Conservation (phyloP, 1,140 invertebrate species). For the Magallana gigas region DNA sequence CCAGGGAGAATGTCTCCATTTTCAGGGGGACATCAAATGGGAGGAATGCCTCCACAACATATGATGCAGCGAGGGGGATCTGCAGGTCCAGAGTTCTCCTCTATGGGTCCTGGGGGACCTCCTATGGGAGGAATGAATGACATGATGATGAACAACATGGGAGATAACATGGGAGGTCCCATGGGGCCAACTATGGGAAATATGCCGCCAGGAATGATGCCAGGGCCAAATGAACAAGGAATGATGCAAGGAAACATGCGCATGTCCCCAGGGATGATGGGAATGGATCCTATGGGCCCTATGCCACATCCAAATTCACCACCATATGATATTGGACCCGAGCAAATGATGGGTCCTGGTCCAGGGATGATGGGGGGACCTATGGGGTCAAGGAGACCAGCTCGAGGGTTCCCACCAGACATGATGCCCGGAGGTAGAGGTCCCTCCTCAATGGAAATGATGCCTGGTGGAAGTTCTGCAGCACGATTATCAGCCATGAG, state of each 20-base stretch:
- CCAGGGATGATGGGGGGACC: constrained; percentile 53
- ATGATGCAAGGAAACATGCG: constrained; percentile 50
- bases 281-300: constrained; percentile 37
- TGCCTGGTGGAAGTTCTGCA: constrained; percentile 58
- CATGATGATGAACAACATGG: constrained; percentile 43
- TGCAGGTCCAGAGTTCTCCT: constrained; percentile 47
- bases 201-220: constrained; percentile 43
- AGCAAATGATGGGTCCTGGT: constrained; percentile 38
- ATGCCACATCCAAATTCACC: constrained; percentile 56
- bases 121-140: constrained; percentile 55
- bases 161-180: constrained; percentile 40
- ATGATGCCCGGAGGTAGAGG: constrained; percentile 60
- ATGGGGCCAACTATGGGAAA: constrained; percentile 46
- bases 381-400: constrained; percentile 51
- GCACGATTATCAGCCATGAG: constrained; percentile 55
- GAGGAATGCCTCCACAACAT: constrained; percentile 57
- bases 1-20: constrained; percentile 66
- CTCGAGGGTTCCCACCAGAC: constrained; percentile 43
- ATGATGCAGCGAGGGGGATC: constrained; percentile 51
- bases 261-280: constrained; percentile 46
- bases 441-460: constrained; percentile 55
- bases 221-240: constrained; percentile 28
- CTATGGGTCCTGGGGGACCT: constrained; percentile 59
- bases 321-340: constrained; percentile 39
- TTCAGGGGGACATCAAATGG: constrained; percentile 67